Percentiles rank a stretch among this genome's conserved stretches.
phyloP scores from a whole-genome alignment of 2,797 vertebrate genomes.

The Cetoscarus ocellatus region DNA sequence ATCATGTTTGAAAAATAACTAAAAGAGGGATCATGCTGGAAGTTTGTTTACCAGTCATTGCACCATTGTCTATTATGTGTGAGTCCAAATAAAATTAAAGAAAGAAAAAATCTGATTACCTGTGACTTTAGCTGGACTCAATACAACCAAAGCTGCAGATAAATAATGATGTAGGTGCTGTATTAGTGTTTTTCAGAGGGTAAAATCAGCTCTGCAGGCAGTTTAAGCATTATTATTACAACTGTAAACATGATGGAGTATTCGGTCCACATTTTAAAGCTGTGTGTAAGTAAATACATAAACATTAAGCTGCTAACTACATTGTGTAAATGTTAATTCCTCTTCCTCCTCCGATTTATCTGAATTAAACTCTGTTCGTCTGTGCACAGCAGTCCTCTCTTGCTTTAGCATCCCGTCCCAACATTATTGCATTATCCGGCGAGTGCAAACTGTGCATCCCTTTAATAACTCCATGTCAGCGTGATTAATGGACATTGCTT shows the following conservation, averaged over 20 bases:
- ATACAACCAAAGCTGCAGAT: no score
- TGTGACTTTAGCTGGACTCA: no score
- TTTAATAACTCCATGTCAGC: conserved; percentile 89
- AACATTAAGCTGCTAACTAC: conserved; percentile 4
- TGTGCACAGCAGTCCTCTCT: conserved; percentile 32
- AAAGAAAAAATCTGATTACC: no score
- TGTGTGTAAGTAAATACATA: neutral
- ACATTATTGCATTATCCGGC: conserved; percentile 66
- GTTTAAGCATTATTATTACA: no score
- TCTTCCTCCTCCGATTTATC: conserved; percentile 63
- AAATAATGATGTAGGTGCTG: no score
- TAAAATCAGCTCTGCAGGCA: no score
- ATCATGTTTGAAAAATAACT: no score
- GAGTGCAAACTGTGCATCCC: conserved; percentile 86
- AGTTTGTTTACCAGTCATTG: no score
- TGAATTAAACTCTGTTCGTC: conserved; percentile 60
- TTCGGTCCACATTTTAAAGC: neutral
- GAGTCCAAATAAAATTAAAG: no score
- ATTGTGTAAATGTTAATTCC: conserved; percentile 24
- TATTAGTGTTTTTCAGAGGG: no score
- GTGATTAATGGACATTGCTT: conserved; percentile 96
- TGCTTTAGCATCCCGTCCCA: conserved; percentile 46
- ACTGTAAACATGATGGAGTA: neutral
- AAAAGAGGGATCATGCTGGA: no score
- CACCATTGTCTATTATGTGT: no score